Conservation (phyloP, 2,888 invertebrate genomes). For the Sinodicranocentrus sp. region DNA sequence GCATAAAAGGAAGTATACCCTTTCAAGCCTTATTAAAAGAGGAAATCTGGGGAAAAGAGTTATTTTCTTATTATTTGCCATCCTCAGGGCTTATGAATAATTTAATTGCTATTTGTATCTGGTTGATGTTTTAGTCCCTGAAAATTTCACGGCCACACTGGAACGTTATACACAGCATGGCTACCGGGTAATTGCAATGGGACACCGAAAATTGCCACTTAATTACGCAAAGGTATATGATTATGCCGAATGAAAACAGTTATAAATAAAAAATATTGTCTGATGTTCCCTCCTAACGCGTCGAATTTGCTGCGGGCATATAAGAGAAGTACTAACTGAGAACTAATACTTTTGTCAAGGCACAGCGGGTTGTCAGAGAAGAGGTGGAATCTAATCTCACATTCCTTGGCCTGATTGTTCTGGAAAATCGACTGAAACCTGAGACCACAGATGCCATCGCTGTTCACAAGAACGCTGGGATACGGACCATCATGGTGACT, state of each 20-base stretch:
- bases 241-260: constrained; percentile 10
- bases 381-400: constrained; percentile 89
- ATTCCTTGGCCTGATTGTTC: constrained; percentile 92
- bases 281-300: not conserved
- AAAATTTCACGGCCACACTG: constrained; percentile 87
- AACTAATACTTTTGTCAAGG: constrained; percentile 76
- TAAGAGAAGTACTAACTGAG: constrained; percentile 4
- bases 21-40: too few relatives aligned
- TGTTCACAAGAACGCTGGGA: constrained; percentile 89
- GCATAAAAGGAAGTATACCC: too few relatives aligned
- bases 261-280: not conserved
- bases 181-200: constrained; percentile 94
- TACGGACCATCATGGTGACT: constrained; percentile 98
- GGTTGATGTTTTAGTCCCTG: constrained; percentile 83
- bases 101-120: too few relatives aligned
- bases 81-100: too few relatives aligned
- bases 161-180: constrained; percentile 94
- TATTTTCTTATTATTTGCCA: too few relatives aligned
- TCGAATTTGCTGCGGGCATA: not conserved
- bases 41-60: too few relatives aligned
- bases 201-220: constrained; percentile 85
- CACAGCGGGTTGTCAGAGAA: constrained; percentile 87
- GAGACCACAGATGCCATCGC: constrained; percentile 91
- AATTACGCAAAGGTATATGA: constrained; percentile 82
- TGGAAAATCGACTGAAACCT: constrained; percentile 96